Percentiles rank a stretch among this genome's conserved stretches.
Conservation (phyloP, 2,113 vertebrate species). For the Podocnemis expansa region DNA sequence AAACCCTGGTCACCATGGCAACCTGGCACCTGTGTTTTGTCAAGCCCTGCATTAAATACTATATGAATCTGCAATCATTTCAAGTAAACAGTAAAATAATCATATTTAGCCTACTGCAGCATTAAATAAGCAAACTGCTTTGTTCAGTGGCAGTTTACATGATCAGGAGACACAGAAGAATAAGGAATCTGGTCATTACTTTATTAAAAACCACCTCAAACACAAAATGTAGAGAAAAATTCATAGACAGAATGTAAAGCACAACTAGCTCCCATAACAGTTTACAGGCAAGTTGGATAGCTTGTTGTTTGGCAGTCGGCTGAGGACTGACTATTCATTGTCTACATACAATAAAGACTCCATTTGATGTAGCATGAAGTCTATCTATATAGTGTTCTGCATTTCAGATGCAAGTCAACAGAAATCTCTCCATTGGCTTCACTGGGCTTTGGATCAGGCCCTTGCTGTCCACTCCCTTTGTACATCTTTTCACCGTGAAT, state of each 20-base stretch:
- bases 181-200: neutral
- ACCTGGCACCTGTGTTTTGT: too few relatives aligned
- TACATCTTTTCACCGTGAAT: neutral
- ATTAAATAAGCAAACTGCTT: neutral
- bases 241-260: neutral
- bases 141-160: neutral
- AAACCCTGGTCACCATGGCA: too few relatives aligned
- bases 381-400: neutral
- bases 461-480: neutral
- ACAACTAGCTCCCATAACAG: neutral
- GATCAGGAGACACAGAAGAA: neutral
- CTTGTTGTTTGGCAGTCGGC: neutral
- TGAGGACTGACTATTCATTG: neutral
- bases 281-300: fast-evolving
- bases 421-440: neutral
- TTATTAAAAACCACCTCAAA: too few relatives aligned
- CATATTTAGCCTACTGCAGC: neutral
- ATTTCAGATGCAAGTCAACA: neutral
- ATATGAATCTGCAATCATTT: neutral
- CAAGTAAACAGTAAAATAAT: neutral
- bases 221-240: neutral
- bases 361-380: neutral
- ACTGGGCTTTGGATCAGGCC: neutral
- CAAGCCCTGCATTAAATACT: neutral
- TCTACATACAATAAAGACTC: neutral